phyloP scores from a whole-genome alignment of 2,888 invertebrate genomes.

The Ectobius pallidus region DNA sequence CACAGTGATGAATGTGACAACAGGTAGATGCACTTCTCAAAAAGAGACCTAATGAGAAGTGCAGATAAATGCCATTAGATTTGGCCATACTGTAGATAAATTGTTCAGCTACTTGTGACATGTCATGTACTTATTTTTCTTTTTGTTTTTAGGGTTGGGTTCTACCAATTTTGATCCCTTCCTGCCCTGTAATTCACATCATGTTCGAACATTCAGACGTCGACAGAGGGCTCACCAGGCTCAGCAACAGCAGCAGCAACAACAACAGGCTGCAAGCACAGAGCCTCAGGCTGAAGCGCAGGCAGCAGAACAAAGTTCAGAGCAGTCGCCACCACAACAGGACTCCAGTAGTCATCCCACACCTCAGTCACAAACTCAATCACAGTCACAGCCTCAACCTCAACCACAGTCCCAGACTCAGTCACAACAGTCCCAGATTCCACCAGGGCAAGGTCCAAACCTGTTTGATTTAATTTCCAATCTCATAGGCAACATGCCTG shows the following conservation, averaged over 20 bases:
- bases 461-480: slow-evolving; percentile 18
- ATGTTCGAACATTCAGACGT: slow-evolving; percentile 56
- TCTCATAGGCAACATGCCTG: slow-evolving; percentile 25
- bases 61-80: no score
- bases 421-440: neutral
- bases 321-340: neutral
- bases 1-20: no score
- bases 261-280: neutral
- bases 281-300: neutral
- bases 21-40: no score
- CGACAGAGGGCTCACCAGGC: slow-evolving; percentile 16
- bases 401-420: neutral
- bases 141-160: slow-evolving; percentile 33
- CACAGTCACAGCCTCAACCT: neutral
- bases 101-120: no score
- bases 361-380: neutral
- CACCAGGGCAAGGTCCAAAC: neutral
- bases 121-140: no score
- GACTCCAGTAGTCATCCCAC: neutral
- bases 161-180: slow-evolving; percentile 65
- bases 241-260: no score
- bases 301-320: neutral
- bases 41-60: no score
- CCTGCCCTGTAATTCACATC: slow-evolving; percentile 75
- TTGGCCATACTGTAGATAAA: no score